Conservation (phyloP, 2,113 vertebrate genomes). For the Fulmarus glacialis region DNA sequence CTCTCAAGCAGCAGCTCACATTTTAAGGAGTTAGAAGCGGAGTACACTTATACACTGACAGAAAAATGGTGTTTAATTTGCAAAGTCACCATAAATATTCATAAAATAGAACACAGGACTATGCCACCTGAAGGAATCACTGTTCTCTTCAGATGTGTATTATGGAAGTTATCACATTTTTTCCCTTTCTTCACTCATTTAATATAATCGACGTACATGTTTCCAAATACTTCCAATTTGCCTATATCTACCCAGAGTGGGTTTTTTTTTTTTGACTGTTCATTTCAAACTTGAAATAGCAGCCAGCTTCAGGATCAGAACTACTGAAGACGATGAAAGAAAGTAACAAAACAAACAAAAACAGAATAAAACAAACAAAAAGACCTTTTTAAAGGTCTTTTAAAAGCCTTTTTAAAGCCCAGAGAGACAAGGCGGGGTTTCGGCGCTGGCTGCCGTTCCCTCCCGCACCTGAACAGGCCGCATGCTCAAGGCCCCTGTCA, state of each 20-base stretch:
- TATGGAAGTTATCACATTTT: accelerated
- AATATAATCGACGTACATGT: accelerated
- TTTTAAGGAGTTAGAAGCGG: neutral
- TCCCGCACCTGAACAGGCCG: neutral
- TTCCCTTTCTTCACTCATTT: neutral
- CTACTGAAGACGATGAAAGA: accelerated
- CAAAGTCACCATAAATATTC: neutral
- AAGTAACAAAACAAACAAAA: neutral
- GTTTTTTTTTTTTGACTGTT: no score
- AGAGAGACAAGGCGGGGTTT: neutral
- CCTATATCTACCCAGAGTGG: accelerated
- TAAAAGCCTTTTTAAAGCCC: neutral
- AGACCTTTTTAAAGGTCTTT: neutral
- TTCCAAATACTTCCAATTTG: neutral
- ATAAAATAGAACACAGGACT: neutral
- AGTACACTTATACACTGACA: neutral
- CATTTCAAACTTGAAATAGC: neutral
- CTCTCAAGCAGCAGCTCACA: neutral
- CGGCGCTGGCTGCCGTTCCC: accelerated
- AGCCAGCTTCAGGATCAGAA: neutral
- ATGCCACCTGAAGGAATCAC: neutral
- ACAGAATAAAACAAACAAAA: no score
- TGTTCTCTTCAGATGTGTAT: accelerated
- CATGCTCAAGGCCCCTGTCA: neutral
- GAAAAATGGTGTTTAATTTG: neutral